Evolutionary conservation across 2,797 vertebrate species (phyloP).

Genomic region (Phalloptychus januarius): DNA sequence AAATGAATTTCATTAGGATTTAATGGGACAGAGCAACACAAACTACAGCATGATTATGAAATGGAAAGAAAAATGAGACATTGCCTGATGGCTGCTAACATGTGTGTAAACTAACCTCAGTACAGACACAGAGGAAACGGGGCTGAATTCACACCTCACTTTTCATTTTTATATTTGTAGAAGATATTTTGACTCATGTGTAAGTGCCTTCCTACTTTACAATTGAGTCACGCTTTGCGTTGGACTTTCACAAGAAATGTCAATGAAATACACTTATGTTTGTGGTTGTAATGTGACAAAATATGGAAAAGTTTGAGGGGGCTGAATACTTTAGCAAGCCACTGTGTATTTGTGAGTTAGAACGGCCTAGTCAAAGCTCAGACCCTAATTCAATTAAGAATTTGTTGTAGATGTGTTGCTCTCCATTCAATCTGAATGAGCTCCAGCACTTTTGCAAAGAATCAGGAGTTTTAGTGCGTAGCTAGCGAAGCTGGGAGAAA

Average conservation of each 20-base stretch:
- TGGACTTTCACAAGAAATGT: too few relatives aligned
- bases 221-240: too few relatives aligned
- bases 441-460: background rate
- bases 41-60: background rate
- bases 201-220: too few relatives aligned
- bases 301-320: background rate
- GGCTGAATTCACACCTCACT: too few relatives aligned
- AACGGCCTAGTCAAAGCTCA: background rate
- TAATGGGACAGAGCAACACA: background rate
- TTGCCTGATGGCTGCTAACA: too few relatives aligned
- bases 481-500: background rate
- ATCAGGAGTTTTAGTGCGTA: background rate
- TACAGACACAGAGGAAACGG: too few relatives aligned
- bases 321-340: background rate
- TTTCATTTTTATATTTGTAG: too few relatives aligned
- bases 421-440: background rate
- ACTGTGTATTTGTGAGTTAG: background rate
- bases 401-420: background rate
- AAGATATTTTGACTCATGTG: too few relatives aligned
- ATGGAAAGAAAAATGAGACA: background rate
- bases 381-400: background rate
- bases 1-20: background rate
- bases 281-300: too few relatives aligned
- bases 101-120: too few relatives aligned
- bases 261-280: too few relatives aligned